phyloP scores from a whole-genome alignment of 2,113 vertebrate species.

The Uropsilus gracilis region DNA sequence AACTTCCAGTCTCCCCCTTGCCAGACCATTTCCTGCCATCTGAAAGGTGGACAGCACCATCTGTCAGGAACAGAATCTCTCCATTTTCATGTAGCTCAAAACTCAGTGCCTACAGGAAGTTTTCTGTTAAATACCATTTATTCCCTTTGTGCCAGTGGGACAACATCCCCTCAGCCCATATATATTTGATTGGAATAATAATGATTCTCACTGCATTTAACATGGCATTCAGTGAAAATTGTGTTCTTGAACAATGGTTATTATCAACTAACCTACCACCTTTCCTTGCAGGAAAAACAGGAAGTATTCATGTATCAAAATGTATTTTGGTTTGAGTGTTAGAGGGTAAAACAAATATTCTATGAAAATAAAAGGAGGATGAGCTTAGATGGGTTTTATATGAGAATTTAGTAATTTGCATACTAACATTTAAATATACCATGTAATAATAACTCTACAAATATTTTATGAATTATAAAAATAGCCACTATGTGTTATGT shows the following conservation, averaged over 20 bases:
- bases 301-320: background rate
- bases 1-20: background rate
- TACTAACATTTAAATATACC: background rate
- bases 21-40: background rate
- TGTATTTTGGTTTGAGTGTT: constrained; percentile 15
- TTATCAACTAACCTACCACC: constrained; percentile 15
- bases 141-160: background rate
- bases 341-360: background rate
- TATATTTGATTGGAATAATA: constrained; percentile 20
- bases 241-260: background rate
- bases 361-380: background rate
- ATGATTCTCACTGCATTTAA: background rate
- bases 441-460: background rate
- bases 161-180: background rate
- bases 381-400: background rate
- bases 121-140: background rate
- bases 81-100: background rate
- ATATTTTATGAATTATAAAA: background rate
- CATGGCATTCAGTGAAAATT: background rate
- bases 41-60: background rate
- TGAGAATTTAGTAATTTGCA: background rate
- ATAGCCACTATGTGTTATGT: background rate
- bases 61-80: background rate
- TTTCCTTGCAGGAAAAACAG: background rate
- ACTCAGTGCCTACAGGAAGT: background rate